Percentiles rank a stretch among this genome's conserved stretches.
Conservation (phyloP, 2,797 vertebrate species). For the Sebastes melanostomus region DNA sequence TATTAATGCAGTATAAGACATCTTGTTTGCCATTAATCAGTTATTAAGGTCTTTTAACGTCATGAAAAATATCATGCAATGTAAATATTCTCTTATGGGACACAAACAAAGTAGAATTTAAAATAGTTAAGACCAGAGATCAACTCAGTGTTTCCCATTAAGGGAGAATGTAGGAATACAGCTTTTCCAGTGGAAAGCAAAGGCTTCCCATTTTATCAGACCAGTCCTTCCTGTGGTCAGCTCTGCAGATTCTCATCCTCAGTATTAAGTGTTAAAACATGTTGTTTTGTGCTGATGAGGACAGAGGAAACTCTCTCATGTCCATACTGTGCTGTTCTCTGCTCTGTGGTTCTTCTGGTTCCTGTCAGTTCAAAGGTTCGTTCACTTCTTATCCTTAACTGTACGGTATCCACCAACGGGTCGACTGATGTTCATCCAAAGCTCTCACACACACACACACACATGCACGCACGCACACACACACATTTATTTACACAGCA, state of each 20-base stretch:
- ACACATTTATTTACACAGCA: too few species aligned
- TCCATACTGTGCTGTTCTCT: background rate
- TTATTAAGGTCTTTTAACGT: background rate
- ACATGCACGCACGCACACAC: background rate
- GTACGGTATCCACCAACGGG: background rate
- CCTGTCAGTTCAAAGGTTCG: conserved; percentile 4
- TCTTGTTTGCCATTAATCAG: background rate
- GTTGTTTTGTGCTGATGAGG: conserved; percentile 4
- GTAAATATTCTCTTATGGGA: background rate
- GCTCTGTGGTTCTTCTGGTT: conserved; percentile 22
- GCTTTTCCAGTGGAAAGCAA: background rate
- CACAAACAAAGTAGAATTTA: background rate
- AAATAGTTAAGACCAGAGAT: background rate
- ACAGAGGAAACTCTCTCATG: background rate
- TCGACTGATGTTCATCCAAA: conserved; percentile 54
- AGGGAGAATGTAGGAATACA: background rate
- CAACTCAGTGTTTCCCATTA: background rate
- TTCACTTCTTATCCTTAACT: conserved; percentile 33
- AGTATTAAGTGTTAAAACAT: background rate
- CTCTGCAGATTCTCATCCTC: background rate
- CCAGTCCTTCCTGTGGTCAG: conserved; percentile 1
- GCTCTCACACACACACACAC: background rate
- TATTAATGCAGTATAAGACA: background rate
- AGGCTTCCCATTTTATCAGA: background rate
- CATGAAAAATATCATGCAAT: background rate